Base-by-base conservation (phyloP, 2,797 vertebrate species). In the Mareca strepera region DNA sequence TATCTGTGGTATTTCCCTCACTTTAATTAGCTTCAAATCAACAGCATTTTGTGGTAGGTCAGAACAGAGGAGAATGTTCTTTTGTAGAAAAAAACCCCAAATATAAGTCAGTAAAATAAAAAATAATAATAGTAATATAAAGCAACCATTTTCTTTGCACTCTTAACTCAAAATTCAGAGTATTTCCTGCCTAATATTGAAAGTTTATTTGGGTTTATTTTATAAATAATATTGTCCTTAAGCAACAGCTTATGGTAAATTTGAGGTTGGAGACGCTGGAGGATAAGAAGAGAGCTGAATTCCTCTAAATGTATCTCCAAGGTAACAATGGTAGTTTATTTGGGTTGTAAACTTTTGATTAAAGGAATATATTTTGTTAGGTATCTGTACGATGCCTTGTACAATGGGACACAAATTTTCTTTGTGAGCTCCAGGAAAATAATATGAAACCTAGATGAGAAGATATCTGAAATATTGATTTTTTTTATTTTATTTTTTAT, bases 391-490 rank as follows among this genome's bases (percentile, higher is more conserved):
- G 56, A 48, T 37, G 48, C 56, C 46, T 87, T 25, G 29, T 21
- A 69, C 21, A 52, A 59, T 2, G 6, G n/a, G 79, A 67, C 39
- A 53, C 52, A 25, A 3, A 46, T 75, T 84, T 87, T 87, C 50
- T 85, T 72, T 72, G 53, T 72, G 78, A 12, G 3, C 44, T 82
- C 21, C 41, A 53, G 58, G 69, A 85, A 87, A 70, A 78, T 64
- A 43, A 82, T 46, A 43, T 8, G 44, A 72, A 91, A 64, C 44
- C 26, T 62, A 62, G 56, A 75, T 85, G 82, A 62, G 69, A 52
- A 82, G 75, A 80, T 95, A 46, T 13, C 75, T 89, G 46, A 60
- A 67, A 80, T 95, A 94, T 50, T 80, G 76, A 52, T 59, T 50
- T 39, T 39, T 17, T 44, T n/a, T 43, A 21, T 22, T 60, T 5